Percentiles rank a stretch among this genome's conserved stretches.
Evolutionary conservation across 1,140 invertebrate genomes (phyloP).

Genomic region (Calliopsis andreniformis): DNA sequence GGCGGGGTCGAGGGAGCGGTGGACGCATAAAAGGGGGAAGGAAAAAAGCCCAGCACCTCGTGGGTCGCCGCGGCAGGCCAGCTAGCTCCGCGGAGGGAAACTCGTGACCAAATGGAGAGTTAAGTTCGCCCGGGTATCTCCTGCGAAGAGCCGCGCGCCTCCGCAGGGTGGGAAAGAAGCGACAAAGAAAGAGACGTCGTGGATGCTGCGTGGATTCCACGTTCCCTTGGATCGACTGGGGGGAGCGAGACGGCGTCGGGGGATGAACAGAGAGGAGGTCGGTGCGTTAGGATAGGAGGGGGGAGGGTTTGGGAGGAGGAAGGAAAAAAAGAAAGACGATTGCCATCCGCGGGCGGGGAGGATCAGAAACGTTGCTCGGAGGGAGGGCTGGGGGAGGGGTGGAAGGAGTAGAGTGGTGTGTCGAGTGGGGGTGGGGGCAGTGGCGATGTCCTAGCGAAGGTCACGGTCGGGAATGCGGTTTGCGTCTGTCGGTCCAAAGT

Average conservation of each 20-base stretch:
- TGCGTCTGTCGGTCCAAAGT: conserved; percentile 77
- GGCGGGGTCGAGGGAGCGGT: background rate
- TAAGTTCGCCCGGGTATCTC: conserved; percentile 6
- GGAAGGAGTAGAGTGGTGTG: conserved; percentile 32
- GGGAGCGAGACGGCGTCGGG: conserved; percentile 12
- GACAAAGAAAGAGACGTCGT: conserved; percentile 30
- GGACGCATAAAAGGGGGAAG: background rate
- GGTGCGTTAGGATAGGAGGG: conserved; percentile 10
- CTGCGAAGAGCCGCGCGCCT: conserved; percentile 2
- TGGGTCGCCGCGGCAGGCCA: conserved; percentile 18
- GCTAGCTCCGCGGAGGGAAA: conserved; percentile 8
- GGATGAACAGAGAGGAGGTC: conserved; percentile 31
- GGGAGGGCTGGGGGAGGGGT: conserved; percentile 26
- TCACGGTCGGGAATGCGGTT: conserved; percentile 82
- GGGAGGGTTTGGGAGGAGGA: background rate
- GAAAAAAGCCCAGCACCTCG: background rate
- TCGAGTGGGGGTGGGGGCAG: conserved; percentile 68
- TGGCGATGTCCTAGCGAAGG: conserved; percentile 82
- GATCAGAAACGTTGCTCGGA: conserved; percentile 52
- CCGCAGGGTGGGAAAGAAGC: conserved; percentile 20
- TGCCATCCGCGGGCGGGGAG: conserved; percentile 26
- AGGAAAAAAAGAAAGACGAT: conserved; percentile 36
- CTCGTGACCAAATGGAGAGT: conserved; percentile 44
- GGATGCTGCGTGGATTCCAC: conserved; percentile 50
- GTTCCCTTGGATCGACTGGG: conserved; percentile 1